Conservation (phyloP, 2,888 invertebrate species). For the Drepanosiphum platanoidis region DNA sequence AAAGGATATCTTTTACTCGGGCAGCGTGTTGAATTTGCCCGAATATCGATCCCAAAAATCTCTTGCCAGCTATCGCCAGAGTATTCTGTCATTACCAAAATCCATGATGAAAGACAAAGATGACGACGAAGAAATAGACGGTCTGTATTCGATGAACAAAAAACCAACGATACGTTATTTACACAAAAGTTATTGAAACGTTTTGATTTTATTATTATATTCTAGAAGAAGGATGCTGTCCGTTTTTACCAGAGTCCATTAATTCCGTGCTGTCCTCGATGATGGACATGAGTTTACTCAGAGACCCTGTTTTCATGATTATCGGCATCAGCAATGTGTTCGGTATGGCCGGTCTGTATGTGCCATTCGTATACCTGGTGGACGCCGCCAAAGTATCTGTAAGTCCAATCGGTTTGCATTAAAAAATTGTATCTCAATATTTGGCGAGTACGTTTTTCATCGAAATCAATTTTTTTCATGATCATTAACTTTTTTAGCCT, state of each 20-base stretch:
- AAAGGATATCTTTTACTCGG: constrained; percentile 97
- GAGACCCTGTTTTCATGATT: constrained; percentile 89
- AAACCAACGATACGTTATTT: no score
- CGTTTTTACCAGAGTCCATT: constrained; percentile 84
- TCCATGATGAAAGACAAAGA: constrained; percentile 63
- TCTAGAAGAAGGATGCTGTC: constrained; percentile 85
- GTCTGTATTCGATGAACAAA: no score
- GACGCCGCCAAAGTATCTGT: constrained; percentile 75
- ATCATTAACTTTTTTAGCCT: constrained; percentile 6
- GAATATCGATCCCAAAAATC: constrained; percentile 94
- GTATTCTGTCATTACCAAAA: constrained; percentile 86
- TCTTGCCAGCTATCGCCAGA: constrained; percentile 88
- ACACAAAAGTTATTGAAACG: not conserved
- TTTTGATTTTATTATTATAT: no score
- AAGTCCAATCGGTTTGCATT: constrained; percentile 42
- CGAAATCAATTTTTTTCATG: constrained; percentile 14
- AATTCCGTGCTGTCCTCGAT: constrained; percentile 86
- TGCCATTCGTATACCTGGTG: constrained; percentile 94
- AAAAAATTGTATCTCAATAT: not conserved
- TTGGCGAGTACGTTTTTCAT: not conserved
- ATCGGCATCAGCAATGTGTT: constrained; percentile 94
- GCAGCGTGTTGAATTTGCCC: constrained; percentile 91
- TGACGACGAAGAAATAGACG: constrained; percentile 61
- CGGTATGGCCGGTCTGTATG: constrained; percentile 96
- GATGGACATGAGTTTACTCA: constrained; percentile 89